Evolutionary conservation across 2,888 invertebrate genomes (phyloP), one percentile per base, ranked within the genome.

Genomic region (Calliphora vomitoria): DNA sequence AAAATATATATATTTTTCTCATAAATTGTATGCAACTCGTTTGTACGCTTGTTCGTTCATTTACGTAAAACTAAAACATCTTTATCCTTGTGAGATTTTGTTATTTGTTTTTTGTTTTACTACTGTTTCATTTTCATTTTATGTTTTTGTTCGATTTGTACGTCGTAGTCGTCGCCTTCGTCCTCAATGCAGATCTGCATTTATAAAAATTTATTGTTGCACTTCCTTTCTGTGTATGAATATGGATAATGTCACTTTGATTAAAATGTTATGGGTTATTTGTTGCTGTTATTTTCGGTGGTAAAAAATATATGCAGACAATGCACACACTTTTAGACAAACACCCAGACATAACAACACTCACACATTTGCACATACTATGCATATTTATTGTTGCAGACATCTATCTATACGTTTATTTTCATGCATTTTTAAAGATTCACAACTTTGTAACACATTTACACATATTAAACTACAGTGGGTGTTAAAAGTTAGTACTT

Each of bases 201-300:
- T 87, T 82, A 87, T 85, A 74, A 78, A 87, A 87, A 87, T 87
- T 87, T 87, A 87, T 85, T 82, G 79, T 85, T 79, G 82, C 87
- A 85, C 85, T 82, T 87, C 85, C 79, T 69, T 69, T 76, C 79
- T 41, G 69, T 82, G 68, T 87, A 85, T 85, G 87, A 87, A 87
- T 87, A 87, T 87, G 87, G 87, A 87, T 87, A 87, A 87, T 87
- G 87, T 87, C 87, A 87, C 79, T 85, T 79, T 85, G 87, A 87
- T 87, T 87, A 87, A 87, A 87, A 85, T 82, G 87, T 87, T 87
- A 85, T 87, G 78, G 84, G 82, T 85, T 85, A 75, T 87, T 82
- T 85, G 81, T 82, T 83, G 62, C 18, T 44, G 50, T 44, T 53
- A 8, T 31, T 66, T 84, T 84, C 4, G 62, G 72, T 50, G 41